Evolutionary conservation across 35 echinoderm and acorn worm species (phyloP).

Genomic region (Holothuria glaberrima): DNA sequence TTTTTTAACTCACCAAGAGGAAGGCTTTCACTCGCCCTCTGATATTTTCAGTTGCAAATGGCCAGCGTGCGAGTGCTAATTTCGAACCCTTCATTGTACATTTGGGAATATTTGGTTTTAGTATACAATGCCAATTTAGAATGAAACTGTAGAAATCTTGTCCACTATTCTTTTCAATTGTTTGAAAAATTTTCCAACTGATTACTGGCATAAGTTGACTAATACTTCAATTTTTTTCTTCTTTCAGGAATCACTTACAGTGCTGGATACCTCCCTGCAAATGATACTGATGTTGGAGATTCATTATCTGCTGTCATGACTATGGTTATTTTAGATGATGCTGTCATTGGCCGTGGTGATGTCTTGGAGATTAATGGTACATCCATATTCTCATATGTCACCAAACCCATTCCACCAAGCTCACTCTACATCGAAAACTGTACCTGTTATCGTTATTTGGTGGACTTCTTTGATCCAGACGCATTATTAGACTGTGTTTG

Average conservation of each 20-base stretch:
- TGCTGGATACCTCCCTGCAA: constrained; percentile 61
- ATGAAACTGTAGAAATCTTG: too few species aligned
- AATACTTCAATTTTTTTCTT: neutral
- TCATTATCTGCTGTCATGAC: constrained; percentile 60
- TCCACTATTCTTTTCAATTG: too few species aligned
- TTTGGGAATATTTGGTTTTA: too few species aligned
- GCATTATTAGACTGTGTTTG: constrained; percentile 54
- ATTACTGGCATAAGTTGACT: too few species aligned
- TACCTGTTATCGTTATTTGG: constrained; percentile 57
- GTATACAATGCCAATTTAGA: too few species aligned
- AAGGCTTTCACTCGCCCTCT: too few species aligned
- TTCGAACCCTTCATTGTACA: too few species aligned
- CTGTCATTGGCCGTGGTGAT: constrained; percentile 47
- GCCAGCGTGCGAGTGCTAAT: too few species aligned
- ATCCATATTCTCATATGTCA: constrained; percentile 71
- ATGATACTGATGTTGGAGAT: constrained; percentile 52
- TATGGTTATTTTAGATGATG: constrained; percentile 76
- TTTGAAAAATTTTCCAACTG: too few species aligned
- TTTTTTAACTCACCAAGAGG: too few species aligned
- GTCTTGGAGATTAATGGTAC: constrained; percentile 56
- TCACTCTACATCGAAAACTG: constrained; percentile 72
- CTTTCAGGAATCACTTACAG: constrained; percentile 63
- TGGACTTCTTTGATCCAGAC: constrained; percentile 8
- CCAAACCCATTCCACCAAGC: constrained; percentile 54
- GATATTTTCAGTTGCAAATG: too few species aligned